phyloP scores from a whole-genome alignment of 2,888 invertebrate species.

The Melipona bicolor region DNA sequence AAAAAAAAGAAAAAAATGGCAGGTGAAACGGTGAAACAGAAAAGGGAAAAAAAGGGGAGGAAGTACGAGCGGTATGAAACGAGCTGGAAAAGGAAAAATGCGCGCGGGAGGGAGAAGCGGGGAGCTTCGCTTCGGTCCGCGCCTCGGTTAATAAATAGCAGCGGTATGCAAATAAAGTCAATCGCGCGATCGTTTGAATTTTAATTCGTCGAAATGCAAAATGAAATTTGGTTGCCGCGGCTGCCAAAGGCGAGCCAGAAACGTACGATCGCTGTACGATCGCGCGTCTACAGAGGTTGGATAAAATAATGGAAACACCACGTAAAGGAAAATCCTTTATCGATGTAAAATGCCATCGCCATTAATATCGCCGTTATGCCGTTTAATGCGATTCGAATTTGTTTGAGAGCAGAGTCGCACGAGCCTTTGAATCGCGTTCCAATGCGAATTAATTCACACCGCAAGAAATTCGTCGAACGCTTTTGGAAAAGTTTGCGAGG shows the following conservation, averaged over 20 bases:
- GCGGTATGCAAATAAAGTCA: constrained; percentile 71
- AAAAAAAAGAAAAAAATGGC: background rate
- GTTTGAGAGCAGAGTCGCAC: no score
- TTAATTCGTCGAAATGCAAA: constrained; percentile 71
- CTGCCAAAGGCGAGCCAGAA: background rate
- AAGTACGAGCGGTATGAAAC: background rate
- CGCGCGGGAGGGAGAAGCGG: background rate
- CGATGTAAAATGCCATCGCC: no score
- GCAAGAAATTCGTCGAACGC: no score
- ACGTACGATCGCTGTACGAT: constrained; percentile 14
- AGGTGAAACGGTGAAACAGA: background rate
- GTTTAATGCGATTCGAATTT: no score
- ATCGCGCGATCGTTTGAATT: constrained; percentile 73
- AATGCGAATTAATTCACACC: no score
- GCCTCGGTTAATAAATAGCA: constrained; percentile 70
- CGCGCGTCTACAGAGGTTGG: no score
- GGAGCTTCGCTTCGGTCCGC: constrained; percentile 8
- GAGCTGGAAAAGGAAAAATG: background rate
- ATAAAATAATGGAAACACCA: no score
- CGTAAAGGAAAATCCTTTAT: no score
- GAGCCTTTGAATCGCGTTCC: no score
- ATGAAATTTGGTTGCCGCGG: constrained; percentile 64
- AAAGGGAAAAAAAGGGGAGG: background rate
- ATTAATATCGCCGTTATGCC: no score
- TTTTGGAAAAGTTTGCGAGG: no score